Evolutionary conservation across 2,113 vertebrate genomes (phyloP).

Genomic region (Balaenoptera acutorostrata): DNA sequence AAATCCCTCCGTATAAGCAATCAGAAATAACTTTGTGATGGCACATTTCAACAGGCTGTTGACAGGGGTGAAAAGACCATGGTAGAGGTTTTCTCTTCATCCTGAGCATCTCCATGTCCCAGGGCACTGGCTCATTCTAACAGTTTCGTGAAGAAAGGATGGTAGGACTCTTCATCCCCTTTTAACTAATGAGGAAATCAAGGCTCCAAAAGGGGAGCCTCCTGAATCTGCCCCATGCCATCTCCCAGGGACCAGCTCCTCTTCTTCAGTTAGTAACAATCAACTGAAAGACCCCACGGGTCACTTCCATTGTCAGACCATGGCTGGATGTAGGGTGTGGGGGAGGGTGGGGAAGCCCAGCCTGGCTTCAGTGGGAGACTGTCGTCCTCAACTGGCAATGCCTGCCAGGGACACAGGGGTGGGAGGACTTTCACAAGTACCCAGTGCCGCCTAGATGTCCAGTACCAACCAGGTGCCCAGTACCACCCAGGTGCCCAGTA

Average conservation of each 20-base stretch:
- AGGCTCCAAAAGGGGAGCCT: background rate
- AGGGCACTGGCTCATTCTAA: background rate
- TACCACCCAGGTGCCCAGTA: too few relatives aligned
- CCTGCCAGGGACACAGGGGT: background rate
- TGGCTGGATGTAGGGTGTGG: background rate
- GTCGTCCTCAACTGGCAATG: background rate
- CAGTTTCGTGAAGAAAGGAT: background rate
- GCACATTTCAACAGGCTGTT: background rate
- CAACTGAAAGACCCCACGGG: background rate
- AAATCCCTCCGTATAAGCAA: background rate
- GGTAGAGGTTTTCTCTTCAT: background rate
- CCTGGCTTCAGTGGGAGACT: background rate
- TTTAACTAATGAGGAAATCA: background rate
- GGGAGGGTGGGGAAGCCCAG: background rate
- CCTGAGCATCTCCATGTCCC: background rate
- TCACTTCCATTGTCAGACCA: too few relatives aligned
- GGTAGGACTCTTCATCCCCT: background rate
- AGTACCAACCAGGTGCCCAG: too few relatives aligned
- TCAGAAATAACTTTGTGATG: background rate
- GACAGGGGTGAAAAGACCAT: background rate
- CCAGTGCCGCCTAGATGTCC: background rate
- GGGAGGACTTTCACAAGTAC: background rate
- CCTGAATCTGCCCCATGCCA: too few relatives aligned
- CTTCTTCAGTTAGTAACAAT: background rate
- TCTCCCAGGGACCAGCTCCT: background rate